Conservation (phyloP, 2,888 invertebrate species). For the Lepeophtheirus nordmannii region DNA sequence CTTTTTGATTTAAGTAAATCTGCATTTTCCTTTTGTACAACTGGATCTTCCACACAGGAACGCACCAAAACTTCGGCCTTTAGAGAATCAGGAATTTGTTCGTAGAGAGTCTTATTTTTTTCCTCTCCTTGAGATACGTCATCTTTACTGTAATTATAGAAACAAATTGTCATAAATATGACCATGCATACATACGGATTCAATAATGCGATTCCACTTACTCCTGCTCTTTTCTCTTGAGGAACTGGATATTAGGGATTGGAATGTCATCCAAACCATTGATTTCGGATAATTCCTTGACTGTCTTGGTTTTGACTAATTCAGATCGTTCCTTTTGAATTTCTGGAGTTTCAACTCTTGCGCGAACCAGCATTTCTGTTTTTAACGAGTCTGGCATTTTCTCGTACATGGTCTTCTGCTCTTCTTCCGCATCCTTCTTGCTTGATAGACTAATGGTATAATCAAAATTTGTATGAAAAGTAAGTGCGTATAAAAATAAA, state of each 20-base stretch:
- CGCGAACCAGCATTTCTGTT: slow-evolving; percentile 16
- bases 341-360: slow-evolving; percentile 8
- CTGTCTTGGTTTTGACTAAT: slow-evolving; percentile 19
- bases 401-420: neutral
- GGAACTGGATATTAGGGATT: slow-evolving; percentile 6
- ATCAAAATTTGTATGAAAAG: too few relatives aligned
- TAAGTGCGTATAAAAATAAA: too few relatives aligned
- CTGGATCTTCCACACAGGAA: slow-evolving; percentile 8
- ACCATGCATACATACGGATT: too few relatives aligned
- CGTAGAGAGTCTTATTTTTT: neutral
- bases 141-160: neutral
- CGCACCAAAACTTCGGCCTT: slow-evolving; percentile 20
- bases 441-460: neutral
- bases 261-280: slow-evolving; percentile 15
- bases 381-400: slow-evolving; percentile 17
- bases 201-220: neutral
- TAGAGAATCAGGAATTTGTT: slow-evolving; percentile 5
- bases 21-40: neutral
- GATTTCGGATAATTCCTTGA: slow-evolving; percentile 22
- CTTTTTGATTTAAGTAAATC: slow-evolving; percentile 17
- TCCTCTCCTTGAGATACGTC: neutral
- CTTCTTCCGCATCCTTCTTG: neutral
- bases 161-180: neutral
- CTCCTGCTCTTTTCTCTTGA: neutral
- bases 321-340: slow-evolving; percentile 18